Evolutionary conservation across 2,888 invertebrate genomes (phyloP).

Genomic region (Apantesis nais): DNA sequence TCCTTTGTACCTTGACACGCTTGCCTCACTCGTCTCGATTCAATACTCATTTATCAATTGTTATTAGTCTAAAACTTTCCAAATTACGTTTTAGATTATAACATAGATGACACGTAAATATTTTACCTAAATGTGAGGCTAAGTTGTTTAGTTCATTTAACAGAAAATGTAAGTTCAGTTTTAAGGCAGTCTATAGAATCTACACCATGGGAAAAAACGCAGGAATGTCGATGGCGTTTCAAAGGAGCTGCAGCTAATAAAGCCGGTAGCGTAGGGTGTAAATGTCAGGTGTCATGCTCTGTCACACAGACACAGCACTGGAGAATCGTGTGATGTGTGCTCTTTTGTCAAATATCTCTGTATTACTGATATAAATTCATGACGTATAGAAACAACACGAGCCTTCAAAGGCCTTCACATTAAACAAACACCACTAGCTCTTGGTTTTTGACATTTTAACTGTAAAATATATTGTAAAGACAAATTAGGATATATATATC

Average conservation of each 20-base stretch:
- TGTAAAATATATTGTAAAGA: background rate
- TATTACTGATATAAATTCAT: slow-evolving; percentile 2
- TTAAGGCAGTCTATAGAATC: slow-evolving; percentile 8
- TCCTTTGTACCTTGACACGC: slow-evolving; percentile 14
- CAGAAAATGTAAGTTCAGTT: background rate
- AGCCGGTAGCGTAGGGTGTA: slow-evolving; percentile 16
- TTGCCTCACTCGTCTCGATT: slow-evolving; percentile 14
- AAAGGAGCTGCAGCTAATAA: slow-evolving; percentile 31
- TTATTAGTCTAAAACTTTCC: slow-evolving; percentile 23
- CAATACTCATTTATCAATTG: slow-evolving; percentile 12
- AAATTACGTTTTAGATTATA: slow-evolving; percentile 11
- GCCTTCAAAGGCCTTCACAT: background rate
- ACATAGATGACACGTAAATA: background rate
- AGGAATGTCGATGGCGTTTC: background rate
- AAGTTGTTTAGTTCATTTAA: slow-evolving; percentile 13
- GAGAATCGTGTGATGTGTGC: slow-evolving; percentile 5
- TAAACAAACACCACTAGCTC: background rate
- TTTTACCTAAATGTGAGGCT: slow-evolving; percentile 13
- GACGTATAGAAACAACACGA: background rate
- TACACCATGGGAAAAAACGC: slow-evolving; percentile 16
- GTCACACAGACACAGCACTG: slow-evolving; percentile 1
- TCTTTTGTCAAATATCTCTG: background rate
- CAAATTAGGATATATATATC: background rate
- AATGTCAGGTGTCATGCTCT: slow-evolving; percentile 15
- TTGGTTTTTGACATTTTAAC: no score